phyloP scores from a whole-genome alignment of 1,140 invertebrate genomes.

The Dufourea novaeangliae region DNA sequence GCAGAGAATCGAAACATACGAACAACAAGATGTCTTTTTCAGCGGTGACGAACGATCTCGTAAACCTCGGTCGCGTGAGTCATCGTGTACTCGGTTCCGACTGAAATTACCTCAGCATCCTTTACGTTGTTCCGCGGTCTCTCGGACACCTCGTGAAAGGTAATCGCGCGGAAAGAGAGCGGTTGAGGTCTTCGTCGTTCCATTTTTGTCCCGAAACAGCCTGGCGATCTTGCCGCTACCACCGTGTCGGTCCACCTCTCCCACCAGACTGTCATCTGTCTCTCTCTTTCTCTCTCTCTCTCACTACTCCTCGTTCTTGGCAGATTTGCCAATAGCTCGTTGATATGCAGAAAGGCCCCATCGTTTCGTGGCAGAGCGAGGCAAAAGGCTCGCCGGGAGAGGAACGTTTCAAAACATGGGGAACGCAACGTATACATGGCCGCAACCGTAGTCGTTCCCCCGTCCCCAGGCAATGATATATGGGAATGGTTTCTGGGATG shows the following conservation, averaged over 20 bases:
- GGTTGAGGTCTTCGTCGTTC: slow-evolving; percentile 41
- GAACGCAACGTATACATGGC: slow-evolving; percentile 38
- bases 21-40: background rate
- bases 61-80: slow-evolving; percentile 4
- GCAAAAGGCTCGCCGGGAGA: slow-evolving; percentile 23
- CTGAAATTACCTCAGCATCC: slow-evolving; percentile 14
- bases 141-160: slow-evolving; percentile 57
- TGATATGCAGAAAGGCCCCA: slow-evolving; percentile 68
- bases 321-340: slow-evolving; percentile 66
- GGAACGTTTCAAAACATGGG: slow-evolving; percentile 58
- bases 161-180: slow-evolving; percentile 48
- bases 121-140: slow-evolving; percentile 17
- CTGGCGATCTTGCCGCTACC: slow-evolving; percentile 25
- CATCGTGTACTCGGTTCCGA: background rate
- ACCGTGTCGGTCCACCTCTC: slow-evolving; percentile 34
- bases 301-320: slow-evolving; percentile 16
- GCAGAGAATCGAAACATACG: background rate
- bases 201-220: slow-evolving; percentile 55
- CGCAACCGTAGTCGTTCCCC: background rate
- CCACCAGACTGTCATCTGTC: slow-evolving; percentile 8
- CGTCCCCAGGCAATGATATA: slow-evolving; percentile 52
- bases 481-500: slow-evolving; percentile 53
- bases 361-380: slow-evolving; percentile 30
- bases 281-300: background rate
- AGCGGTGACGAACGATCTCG: background rate